A percentile compares a stretch with the other conserved stretches of the same genome.
Conservation (phyloP, 2,888 invertebrate species). For the Notodonta dromedarius region DNA sequence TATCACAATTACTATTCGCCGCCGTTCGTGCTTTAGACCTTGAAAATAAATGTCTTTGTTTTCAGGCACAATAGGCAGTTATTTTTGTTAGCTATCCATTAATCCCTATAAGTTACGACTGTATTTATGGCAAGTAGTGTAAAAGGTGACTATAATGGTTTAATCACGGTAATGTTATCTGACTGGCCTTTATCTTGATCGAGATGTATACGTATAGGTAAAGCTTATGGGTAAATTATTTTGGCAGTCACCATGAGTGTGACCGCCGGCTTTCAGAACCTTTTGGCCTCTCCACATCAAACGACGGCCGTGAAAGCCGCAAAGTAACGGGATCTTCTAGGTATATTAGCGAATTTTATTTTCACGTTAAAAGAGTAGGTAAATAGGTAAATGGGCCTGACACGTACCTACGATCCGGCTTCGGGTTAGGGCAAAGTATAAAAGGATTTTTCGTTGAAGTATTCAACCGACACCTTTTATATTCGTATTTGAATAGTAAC, state of each 20-base stretch:
- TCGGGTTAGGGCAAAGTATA: neutral
- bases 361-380: no score
- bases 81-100: neutral
- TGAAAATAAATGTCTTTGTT: neutral
- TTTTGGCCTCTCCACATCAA: neutral
- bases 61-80: neutral
- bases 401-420: neutral
- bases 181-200: no score
- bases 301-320: neutral
- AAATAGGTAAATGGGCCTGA: neutral
- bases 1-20: neutral
- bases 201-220: neutral
- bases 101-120: neutral
- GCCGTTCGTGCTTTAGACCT: neutral
- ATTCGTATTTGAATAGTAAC: neutral
- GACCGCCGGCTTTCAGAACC: neutral
- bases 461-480: neutral
- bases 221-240: neutral
- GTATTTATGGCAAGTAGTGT: slow-evolving; percentile 9
- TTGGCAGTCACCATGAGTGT: neutral
- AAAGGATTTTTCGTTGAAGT: neutral
- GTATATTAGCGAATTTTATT: no score
- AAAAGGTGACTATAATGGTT: slow-evolving; percentile 18
- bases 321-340: no score
- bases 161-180: slow-evolving; percentile 23